These are phyloP conservation scores for Netelia virgata DNA, from an alignment of 2,888 invertebrate species.

Conservation along the genomic window DNA sequence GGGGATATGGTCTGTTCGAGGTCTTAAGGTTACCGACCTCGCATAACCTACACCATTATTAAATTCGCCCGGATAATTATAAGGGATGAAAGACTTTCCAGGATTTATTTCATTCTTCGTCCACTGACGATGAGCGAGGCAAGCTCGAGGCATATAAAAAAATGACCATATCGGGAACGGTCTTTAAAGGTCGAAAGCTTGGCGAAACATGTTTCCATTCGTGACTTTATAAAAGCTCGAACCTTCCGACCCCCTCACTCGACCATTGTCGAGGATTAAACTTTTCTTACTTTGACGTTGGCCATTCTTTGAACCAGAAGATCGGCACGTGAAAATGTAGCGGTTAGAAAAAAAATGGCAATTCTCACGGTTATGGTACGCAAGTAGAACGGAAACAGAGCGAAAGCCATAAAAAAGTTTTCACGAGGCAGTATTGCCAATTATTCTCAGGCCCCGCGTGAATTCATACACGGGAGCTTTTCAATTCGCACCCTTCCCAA, in stretches of 20 bases:
- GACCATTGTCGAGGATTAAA: constrained; percentile 46
- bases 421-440: constrained; percentile 48
- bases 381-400: constrained; percentile 6
- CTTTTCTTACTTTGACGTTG: constrained; percentile 43
- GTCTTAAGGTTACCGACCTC: no score
- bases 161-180: background rate
- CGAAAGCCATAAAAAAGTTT: constrained; percentile 45
- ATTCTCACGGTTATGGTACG: constrained; percentile 48
- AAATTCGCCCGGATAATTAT: no score
- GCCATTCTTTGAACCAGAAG: constrained; percentile 36
- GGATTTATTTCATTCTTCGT: no score
- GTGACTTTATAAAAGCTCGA: constrained; percentile 52
- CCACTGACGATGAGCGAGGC: no score
- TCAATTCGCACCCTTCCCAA: constrained; percentile 22
- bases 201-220: constrained; percentile 48
- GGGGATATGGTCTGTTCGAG: no score
- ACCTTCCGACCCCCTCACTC: background rate
- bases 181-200: background rate
- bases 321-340: background rate
- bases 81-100: no score
- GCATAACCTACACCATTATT: no score
- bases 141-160: no score
- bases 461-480: constrained; percentile 33
- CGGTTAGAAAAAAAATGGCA: constrained; percentile 28
- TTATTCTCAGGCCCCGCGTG: constrained; percentile 51